These are phyloP conservation scores for Allophyes oxyacanthae DNA, from an alignment of 2,888 invertebrate genomes.

Conservation along the genomic window DNA sequence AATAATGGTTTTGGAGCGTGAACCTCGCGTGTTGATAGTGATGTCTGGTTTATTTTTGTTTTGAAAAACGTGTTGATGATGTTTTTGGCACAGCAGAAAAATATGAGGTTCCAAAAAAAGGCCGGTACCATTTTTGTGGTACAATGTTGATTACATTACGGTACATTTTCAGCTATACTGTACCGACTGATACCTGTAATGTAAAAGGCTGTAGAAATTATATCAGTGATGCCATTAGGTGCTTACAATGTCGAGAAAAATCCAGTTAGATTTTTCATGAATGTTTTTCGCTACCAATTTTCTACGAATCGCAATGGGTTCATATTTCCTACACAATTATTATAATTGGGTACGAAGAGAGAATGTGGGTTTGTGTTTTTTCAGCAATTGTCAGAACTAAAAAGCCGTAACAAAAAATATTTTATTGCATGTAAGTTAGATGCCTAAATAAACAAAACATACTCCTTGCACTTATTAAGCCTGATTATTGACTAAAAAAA, in stretches of 20 bases:
- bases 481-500: too few relatives aligned
- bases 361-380: conserved; percentile 1
- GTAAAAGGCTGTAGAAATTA: not conserved
- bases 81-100: conserved; percentile 22
- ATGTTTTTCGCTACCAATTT: conserved; percentile 3
- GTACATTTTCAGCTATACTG: too few relatives aligned
- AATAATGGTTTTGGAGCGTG: conserved; percentile 21
- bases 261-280: not conserved
- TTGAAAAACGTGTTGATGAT: conserved; percentile 43
- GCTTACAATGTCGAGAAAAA: conserved; percentile 10
- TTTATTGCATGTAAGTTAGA: too few relatives aligned
- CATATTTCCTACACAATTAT: conserved; percentile 1
- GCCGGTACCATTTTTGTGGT: conserved; percentile 16
- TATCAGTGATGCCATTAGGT: not conserved
- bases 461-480: too few relatives aligned
- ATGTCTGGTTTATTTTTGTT: conserved; percentile 47
- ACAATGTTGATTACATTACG: not conserved
- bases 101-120: conserved; percentile 18
- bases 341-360: too few relatives aligned
- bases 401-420: too few relatives aligned
- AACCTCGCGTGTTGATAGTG: conserved; percentile 26
- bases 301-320: conserved; percentile 8
- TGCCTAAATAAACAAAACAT: too few relatives aligned
- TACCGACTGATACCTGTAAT: not conserved
- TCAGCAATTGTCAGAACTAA: too few relatives aligned